Evolutionary conservation across 2,888 invertebrate genomes (phyloP).

Genomic region (Trisateles emortualis): DNA sequence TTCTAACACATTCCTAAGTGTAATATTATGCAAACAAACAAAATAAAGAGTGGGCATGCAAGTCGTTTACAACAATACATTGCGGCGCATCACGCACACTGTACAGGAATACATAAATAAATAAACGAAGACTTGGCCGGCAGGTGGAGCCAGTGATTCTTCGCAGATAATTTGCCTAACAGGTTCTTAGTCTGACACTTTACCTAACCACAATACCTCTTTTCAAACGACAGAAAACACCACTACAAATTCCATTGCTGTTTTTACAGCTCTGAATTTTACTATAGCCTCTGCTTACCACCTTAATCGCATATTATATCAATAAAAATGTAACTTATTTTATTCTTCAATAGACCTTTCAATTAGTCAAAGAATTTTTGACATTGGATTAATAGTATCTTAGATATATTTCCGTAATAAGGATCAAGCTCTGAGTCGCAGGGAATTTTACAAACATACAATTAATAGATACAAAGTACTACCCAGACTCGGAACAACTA

Average conservation of each 20-base stretch:
- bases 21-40: slow-evolving; percentile 33
- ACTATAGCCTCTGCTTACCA: too few species aligned
- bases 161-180: slow-evolving; percentile 83
- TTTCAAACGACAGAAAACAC: neutral
- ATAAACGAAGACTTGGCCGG: slow-evolving; percentile 62
- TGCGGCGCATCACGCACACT: slow-evolving; percentile 47
- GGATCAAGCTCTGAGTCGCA: too few species aligned
- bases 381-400: too few species aligned
- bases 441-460: too few species aligned
- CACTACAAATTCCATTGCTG: neutral
- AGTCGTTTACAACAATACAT: slow-evolving; percentile 50
- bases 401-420: too few species aligned
- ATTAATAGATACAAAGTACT: too few species aligned
- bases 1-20: slow-evolving; percentile 43
- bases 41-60: slow-evolving; percentile 35
- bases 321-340: too few species aligned
- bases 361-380: too few species aligned
- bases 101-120: slow-evolving; percentile 54
- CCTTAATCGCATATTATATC: too few species aligned
- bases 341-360: too few species aligned
- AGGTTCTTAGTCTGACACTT: slow-evolving; percentile 76
- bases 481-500: too few species aligned
- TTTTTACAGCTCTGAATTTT: neutral
- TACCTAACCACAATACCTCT: slow-evolving; percentile 34
- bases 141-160: slow-evolving; percentile 81